Evolutionary conservation across 2,113 vertebrate genomes (phyloP), one percentile per base, ranked within the genome.

Genomic region (Oenanthe melanoleuca): DNA sequence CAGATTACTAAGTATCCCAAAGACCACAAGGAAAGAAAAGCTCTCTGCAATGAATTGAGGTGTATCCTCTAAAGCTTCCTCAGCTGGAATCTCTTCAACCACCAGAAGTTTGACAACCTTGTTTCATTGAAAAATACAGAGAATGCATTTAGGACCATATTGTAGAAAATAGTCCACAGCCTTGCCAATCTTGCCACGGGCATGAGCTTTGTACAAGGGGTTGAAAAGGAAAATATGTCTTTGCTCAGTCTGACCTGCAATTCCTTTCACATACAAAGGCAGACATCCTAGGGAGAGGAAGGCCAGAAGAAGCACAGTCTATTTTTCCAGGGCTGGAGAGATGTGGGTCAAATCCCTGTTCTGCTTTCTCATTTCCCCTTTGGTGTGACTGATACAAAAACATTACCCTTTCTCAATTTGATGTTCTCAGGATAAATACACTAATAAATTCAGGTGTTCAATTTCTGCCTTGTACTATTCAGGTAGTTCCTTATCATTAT

Each of bases 31-130:
- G 69, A 73, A 78, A 59, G 31, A 59, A 84, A 82, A 56, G 19
- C 7, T 70, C 66, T 55, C 12, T 55, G 8, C 9, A 63, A 5
- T 61, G 29, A 74, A 55, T 45, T 0, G 1, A 1, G 23, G 37
- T 38, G 19, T 64, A 52, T 52, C 21, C 14, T 8, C 44, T 86
- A 81, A 78, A 81, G 20, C 28, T 70, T 77, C 31, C 9, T 87
- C 53, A 15, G 20, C 20, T 42, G 38, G 7, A 84, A 33, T 66
- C 11, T 37, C 63, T 89, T 47, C 33, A 57, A 15, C 24, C 16
- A 21, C 10, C 26, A 56, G 20, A 64, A 64, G 11, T 74, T 34
- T 67, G 61, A 56, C 49, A 34, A 12, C 14, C 29, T 69, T 18
- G 72, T 75, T 61, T 11, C 37, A 5, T 86, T 83, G 29, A n/a